phyloP scores from a whole-genome alignment of 2,888 invertebrate species.

The Amphipyra berbera region DNA sequence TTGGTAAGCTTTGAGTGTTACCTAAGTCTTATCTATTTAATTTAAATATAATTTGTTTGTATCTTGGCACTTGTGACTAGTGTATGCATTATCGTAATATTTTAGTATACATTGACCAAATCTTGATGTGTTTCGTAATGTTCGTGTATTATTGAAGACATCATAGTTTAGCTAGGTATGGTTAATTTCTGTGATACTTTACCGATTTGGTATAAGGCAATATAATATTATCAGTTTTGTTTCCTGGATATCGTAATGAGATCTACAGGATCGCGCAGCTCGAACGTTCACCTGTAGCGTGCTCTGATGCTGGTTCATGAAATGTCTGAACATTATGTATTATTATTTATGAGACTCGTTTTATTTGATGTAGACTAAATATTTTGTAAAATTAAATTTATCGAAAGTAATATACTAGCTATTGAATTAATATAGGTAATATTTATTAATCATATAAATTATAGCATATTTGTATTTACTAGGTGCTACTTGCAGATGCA shows the following conservation, averaged over 20 bases:
- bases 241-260: conserved; percentile 60
- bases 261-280: conserved; percentile 42
- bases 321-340: conserved; percentile 51
- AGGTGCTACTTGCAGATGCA: conserved; percentile 51
- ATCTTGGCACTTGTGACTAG: conserved; percentile 60
- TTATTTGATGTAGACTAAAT: conserved; percentile 52
- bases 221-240: conserved; percentile 77
- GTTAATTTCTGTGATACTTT: conserved; percentile 90
- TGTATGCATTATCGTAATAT: conserved; percentile 59
- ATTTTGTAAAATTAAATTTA: conserved; percentile 58
- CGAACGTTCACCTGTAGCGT: conserved; percentile 35
- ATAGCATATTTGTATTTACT: conserved; percentile 54
- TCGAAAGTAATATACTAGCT: conserved; percentile 56
- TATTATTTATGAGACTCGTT: conserved; percentile 49
- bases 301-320: conserved; percentile 39
- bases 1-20: conserved; percentile 71
- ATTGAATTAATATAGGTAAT: conserved; percentile 58
- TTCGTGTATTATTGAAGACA: conserved; percentile 77
- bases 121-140: conserved; percentile 75
- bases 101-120: conserved; percentile 77
- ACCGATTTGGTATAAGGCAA: conserved; percentile 87
- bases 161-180: conserved; percentile 87
- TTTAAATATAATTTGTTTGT: conserved; percentile 56
- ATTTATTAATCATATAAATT: conserved; percentile 59
- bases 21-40: conserved; percentile 63